Evolutionary conservation across 2,888 invertebrate species (phyloP).

Genomic region (Agrotis segetum): DNA sequence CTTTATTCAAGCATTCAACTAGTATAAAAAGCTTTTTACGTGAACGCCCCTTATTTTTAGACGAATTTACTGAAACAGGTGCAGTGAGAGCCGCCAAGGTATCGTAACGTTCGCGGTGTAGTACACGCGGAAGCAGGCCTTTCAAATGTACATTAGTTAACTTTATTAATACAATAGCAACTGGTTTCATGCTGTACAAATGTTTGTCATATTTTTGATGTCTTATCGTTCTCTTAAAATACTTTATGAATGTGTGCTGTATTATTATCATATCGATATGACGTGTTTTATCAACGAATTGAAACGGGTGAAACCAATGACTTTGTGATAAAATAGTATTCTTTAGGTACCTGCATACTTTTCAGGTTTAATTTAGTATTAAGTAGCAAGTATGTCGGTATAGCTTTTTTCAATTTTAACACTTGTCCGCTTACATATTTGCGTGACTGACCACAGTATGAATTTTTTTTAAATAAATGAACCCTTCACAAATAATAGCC

Average conservation of each 20-base stretch:
- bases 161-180: conserved; percentile 2
- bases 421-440: too few species aligned
- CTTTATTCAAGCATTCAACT: conserved; percentile 66
- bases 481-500: too few species aligned
- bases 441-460: too few species aligned
- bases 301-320: not conserved
- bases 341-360: too few species aligned
- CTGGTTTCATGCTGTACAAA: conserved; percentile 14
- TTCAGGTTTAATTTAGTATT: too few species aligned
- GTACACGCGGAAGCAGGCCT: conserved; percentile 19
- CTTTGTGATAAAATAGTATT: too few species aligned
- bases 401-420: too few species aligned
- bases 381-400: too few species aligned
- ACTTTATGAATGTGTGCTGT: conserved; percentile 1
- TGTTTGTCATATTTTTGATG: conserved; percentile 20
- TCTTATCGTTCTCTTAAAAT: conserved; percentile 4
- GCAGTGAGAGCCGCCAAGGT: conserved; percentile 47
- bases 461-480: too few species aligned
- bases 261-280: not conserved
- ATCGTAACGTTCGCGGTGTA: conserved; percentile 48
- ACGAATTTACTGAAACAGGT: conserved; percentile 68
- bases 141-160: conserved; percentile 13
- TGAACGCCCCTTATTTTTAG: conserved; percentile 62
- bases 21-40: conserved; percentile 67
- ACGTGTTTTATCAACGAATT: not conserved